Evolutionary conservation across 2,888 invertebrate species (phyloP).

Genomic region (Peribatodes rhomboidaria): DNA sequence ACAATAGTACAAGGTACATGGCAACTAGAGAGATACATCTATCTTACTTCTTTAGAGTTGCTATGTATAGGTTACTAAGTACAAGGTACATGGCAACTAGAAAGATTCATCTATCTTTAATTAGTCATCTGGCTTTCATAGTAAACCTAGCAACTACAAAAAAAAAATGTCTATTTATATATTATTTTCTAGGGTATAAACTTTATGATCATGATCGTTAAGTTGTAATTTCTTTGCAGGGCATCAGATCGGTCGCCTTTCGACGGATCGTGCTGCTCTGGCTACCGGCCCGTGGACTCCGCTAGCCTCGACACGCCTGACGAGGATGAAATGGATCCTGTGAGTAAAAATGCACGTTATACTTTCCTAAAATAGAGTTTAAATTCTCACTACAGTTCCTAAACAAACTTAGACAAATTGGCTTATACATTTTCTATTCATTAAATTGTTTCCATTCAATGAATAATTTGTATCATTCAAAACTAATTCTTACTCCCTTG

Average conservation of each 20-base stretch:
- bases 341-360: slow-evolving; percentile 49
- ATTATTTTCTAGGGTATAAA: neutral
- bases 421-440: neutral
- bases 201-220: neutral
- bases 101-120: no score
- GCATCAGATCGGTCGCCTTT: slow-evolving; percentile 94
- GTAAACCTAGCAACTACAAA: no score
- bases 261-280: slow-evolving; percentile 94
- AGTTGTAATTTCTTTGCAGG: slow-evolving; percentile 72
- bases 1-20: no score
- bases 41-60: no score
- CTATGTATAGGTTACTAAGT: no score
- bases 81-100: no score
- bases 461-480: neutral
- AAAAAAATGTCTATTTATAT: no score
- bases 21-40: no score
- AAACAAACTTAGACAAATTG: neutral
- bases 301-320: slow-evolving; percentile 91
- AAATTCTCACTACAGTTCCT: neutral
- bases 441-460: neutral
- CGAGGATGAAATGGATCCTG: slow-evolving; percentile 88
- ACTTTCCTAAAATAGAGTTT: neutral
- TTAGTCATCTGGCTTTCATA: no score
- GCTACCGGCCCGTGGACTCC: slow-evolving; percentile 92
- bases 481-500: slow-evolving; percentile 8